A percentile compares a stretch with the other conserved stretches of the same genome.
These are phyloP conservation scores for Drosophila niveifrons DNA, from an alignment of 2,888 invertebrate genomes.

Conservation along the genomic window DNA sequence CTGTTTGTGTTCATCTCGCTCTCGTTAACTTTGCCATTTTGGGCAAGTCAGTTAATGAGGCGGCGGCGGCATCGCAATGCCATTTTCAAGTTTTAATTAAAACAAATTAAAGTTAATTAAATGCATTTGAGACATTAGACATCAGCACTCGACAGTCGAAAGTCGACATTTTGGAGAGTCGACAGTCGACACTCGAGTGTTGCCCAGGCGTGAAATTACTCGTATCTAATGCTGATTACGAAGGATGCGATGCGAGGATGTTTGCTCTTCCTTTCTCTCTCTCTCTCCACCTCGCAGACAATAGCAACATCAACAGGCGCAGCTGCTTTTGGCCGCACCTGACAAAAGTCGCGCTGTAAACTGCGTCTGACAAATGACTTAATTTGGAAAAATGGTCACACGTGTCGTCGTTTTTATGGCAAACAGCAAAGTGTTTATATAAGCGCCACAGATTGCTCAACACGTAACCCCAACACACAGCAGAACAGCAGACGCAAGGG, in stretches of 20 bases:
- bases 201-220: constrained; percentile 55
- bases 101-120: constrained; percentile 77
- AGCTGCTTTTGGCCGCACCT: constrained; percentile 14
- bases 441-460: constrained; percentile 32
- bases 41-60: constrained; percentile 52
- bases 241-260: background rate
- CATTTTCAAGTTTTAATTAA: constrained; percentile 69
- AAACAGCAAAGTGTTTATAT: constrained; percentile 25
- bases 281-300: background rate
- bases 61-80: constrained; percentile 21
- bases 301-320: background rate
- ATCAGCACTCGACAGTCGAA: constrained; percentile 15
- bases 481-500: background rate
- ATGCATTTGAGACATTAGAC: constrained; percentile 48
- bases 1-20: background rate
- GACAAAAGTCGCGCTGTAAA: constrained; percentile 15
- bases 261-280: background rate
- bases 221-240: constrained; percentile 37
- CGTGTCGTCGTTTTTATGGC: constrained; percentile 29
- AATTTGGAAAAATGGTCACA: constrained; percentile 52
- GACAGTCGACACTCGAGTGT: constrained; percentile 2
- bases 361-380: constrained; percentile 49
- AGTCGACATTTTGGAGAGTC: constrained; percentile 8
- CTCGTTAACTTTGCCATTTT: constrained; percentile 37
- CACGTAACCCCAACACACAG: constrained; percentile 16